Conservation (phyloP, 2,797 vertebrate genomes). For the Kryptolebias ocellatus region DNA sequence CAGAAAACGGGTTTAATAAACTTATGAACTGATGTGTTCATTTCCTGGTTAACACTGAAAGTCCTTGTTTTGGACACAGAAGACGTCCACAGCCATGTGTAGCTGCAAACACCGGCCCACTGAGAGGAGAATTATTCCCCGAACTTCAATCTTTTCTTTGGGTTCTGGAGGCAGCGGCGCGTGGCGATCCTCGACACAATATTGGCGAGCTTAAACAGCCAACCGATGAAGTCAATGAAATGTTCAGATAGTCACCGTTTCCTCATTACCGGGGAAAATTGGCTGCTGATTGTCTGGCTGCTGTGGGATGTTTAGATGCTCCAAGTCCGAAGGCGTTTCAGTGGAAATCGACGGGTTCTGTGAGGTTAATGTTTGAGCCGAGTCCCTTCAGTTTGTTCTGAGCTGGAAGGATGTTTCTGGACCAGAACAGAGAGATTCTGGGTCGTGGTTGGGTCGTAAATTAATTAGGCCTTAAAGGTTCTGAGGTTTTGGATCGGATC, state of each 20-base stretch:
- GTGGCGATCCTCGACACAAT: conserved; percentile 5
- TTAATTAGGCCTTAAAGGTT: no score
- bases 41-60: no score
- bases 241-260: conserved; percentile 9
- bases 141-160: background rate
- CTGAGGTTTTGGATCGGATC: no score
- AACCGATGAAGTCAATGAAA: conserved; percentile 31
- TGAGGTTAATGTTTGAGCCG: background rate
- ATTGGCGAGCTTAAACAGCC: conserved; percentile 16
- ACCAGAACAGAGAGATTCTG: background rate
- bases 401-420: background rate
- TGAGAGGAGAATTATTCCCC: background rate
- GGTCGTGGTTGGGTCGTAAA: background rate
- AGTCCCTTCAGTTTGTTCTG: background rate
- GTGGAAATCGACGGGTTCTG: background rate
- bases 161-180: background rate
- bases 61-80: no score
- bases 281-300: conserved; percentile 16
- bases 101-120: no score
- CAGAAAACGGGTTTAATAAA: no score
- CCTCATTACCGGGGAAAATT: conserved; percentile 16
- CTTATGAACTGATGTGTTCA: no score
- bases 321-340: background rate
- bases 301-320: conserved; percentile 9
- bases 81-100: no score